Evolutionary conservation across 1,140 invertebrate species (phyloP).

Genomic region (Caerostris extrusa): DNA sequence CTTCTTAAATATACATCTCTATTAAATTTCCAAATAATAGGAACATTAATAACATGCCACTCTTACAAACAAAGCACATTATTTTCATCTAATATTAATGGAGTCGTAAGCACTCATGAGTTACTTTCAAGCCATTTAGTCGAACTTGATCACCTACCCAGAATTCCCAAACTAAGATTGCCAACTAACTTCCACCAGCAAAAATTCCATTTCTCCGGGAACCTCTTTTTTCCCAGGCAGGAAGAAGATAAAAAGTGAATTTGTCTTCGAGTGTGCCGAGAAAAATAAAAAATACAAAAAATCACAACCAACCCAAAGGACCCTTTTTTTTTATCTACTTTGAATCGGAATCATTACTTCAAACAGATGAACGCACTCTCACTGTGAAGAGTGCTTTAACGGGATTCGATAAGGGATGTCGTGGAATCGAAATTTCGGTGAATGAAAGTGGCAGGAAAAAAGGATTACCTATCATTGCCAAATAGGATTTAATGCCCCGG

Average conservation of each 20-base stretch:
- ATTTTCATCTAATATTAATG: too few species aligned
- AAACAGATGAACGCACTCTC: slow-evolving; percentile 47
- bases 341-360: slow-evolving; percentile 45
- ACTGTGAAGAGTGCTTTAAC: slow-evolving; percentile 25
- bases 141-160: too few species aligned
- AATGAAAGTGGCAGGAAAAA: slow-evolving; percentile 42
- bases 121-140: too few species aligned
- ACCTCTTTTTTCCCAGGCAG: neutral
- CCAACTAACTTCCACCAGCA: neutral
- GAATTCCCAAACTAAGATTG: neutral
- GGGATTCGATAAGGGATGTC: slow-evolving; percentile 51
- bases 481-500: slow-evolving; percentile 41
- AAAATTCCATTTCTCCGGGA: slow-evolving; percentile 1
- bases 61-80: too few species aligned
- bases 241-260: slow-evolving; percentile 29
- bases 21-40: too few species aligned
- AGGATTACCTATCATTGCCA: slow-evolving; percentile 36
- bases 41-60: too few species aligned
- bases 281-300: slow-evolving; percentile 1
- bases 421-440: slow-evolving; percentile 30
- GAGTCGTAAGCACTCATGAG: too few species aligned
- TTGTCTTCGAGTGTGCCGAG: neutral
- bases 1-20: too few species aligned
- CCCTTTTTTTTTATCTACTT: slow-evolving; percentile 2
- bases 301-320: too few species aligned